These are phyloP conservation scores for Lasioglossum pauxillum DNA, from an alignment of 2,888 invertebrate genomes.

Conservation along the genomic window DNA sequence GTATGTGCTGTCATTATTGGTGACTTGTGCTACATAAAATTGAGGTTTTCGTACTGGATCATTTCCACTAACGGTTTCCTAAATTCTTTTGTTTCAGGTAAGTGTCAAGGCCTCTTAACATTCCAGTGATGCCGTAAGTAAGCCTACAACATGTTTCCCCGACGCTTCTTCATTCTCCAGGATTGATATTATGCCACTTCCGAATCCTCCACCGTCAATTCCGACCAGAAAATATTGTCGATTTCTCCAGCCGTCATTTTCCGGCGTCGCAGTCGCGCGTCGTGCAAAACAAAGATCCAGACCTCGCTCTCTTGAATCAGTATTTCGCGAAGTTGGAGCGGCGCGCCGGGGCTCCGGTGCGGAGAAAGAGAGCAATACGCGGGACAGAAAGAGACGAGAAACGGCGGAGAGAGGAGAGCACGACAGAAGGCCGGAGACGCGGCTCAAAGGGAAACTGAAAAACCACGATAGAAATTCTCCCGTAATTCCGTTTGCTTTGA, in stretches of 20 bases:
- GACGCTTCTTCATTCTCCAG: not conserved
- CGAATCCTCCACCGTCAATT: not conserved
- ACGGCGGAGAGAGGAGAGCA: not conserved
- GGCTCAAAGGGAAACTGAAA: slow-evolving; percentile 49
- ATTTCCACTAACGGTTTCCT: not conserved
- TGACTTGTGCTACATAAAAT: not conserved
- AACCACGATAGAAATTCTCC: slow-evolving; percentile 56
- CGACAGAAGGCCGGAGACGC: slow-evolving; percentile 14
- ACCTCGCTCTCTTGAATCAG: not conserved
- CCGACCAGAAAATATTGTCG: not conserved
- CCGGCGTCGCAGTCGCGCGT: not conserved
- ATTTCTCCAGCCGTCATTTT: slow-evolving; percentile 2
- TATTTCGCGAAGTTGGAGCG: not conserved
- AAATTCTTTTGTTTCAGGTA: not conserved
- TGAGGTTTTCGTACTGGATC: not conserved
- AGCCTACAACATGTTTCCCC: too few species aligned
- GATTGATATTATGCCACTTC: not conserved
- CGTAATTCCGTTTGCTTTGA: slow-evolving; percentile 57
- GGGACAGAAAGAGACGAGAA: not conserved
- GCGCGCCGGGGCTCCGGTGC: not conserved
- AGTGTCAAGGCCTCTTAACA: not conserved
- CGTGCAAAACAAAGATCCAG: slow-evolving; percentile 23
- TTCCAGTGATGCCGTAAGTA: not conserved
- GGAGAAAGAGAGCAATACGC: not conserved
- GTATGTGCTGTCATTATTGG: not conserved